A percentile compares a stretch with the other conserved stretches of the same genome.
Evolutionary conservation across 2,888 invertebrate species (phyloP).

Genomic region (Drosophila nr. perissopoda): DNA sequence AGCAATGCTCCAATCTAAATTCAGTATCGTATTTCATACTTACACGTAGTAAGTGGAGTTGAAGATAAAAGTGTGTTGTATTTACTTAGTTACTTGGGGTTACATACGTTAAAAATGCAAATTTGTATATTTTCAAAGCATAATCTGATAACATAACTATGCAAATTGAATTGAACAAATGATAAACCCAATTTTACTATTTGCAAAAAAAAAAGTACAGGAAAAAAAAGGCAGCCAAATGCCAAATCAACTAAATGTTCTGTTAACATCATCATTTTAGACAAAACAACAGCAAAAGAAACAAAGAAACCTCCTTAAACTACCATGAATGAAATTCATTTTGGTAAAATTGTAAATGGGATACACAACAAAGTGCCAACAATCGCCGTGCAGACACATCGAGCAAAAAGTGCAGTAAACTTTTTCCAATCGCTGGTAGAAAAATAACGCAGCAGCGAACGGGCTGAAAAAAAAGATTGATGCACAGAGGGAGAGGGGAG

Average conservation of each 20-base stretch:
- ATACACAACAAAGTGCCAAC: conserved; percentile 32
- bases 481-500: background rate
- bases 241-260: conserved; percentile 38
- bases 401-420: conserved; percentile 42
- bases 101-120: background rate
- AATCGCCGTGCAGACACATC: conserved; percentile 26
- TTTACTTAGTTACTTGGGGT: too few relatives aligned
- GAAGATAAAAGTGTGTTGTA: background rate
- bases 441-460: conserved; percentile 50
- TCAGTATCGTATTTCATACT: conserved; percentile 29
- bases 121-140: background rate
- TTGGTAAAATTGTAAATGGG: conserved; percentile 32
- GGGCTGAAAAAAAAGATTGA: conserved; percentile 13
- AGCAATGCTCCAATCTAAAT: conserved; percentile 31
- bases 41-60: conserved; percentile 14
- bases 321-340: conserved; percentile 46
- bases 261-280: conserved; percentile 33
- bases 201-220: background rate
- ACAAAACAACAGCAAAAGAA: background rate
- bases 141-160: background rate
- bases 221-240: background rate
- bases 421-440: conserved; percentile 40
- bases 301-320: conserved; percentile 12
- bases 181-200: background rate
- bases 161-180: conserved; percentile 1